phyloP scores from a whole-genome alignment of 2,113 vertebrate genomes.

The Cacatua alba region DNA sequence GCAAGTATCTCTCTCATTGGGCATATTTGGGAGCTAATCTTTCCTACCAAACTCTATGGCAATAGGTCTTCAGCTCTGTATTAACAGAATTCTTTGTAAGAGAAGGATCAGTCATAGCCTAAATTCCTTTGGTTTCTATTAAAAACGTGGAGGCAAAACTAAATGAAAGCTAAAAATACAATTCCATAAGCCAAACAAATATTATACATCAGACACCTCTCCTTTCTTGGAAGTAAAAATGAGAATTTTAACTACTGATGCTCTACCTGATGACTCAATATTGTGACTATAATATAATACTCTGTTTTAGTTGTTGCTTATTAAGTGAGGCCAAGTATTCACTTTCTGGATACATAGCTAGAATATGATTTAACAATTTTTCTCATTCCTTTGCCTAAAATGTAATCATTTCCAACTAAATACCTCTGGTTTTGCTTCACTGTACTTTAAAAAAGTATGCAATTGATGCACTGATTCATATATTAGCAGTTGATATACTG shows the following conservation, averaged over 20 bases:
- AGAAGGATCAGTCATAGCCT: not conserved
- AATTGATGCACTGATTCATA: not conserved
- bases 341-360: not conserved
- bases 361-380: not conserved
- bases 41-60: not conserved
- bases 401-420: not conserved
- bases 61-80: not conserved
- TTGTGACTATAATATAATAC: not conserved
- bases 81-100: slow-evolving; percentile 14
- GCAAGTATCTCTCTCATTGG: not conserved
- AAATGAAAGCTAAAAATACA: slow-evolving; percentile 3
- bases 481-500: not conserved
- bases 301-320: not conserved
- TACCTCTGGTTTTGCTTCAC: not conserved
- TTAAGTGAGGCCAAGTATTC: not conserved
- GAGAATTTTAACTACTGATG: not conserved
- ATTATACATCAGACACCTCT: not conserved
- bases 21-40: not conserved
- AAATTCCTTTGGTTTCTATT: slow-evolving; percentile 29
- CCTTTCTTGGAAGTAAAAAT: not conserved
- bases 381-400: not conserved
- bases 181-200: not conserved
- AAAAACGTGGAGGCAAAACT: not conserved
- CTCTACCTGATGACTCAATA: not conserved
- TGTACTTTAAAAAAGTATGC: not conserved